Evolutionary conservation across 2,888 invertebrate genomes (phyloP), one percentile per base, ranked within the genome.

Genomic region (Drosophila dives): DNA sequence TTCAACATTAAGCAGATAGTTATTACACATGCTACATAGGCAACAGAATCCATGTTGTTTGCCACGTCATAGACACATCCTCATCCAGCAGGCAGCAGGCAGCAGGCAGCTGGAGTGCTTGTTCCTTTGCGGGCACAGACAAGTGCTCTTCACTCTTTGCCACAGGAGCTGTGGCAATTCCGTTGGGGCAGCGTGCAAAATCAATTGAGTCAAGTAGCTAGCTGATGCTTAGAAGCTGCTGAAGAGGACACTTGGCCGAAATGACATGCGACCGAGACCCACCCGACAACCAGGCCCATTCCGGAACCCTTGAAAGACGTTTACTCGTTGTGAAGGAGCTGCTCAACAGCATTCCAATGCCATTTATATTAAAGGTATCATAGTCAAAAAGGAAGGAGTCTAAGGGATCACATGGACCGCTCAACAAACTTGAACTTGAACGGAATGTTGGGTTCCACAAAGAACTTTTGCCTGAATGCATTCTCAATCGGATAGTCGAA

Each of bases 401-500:
- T 23, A 15, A 15, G 15, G 1, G 23, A 20, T 70, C 49, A 83
- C 23, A 36, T 42, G 32, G 59, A 42, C 3, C 89, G 84, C 61
- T 93, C 92, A 6, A 82, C 87, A 59, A 92, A 86, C 75, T 92
- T 92, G 50, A 94, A 93, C 77, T 90, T 91, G 54, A 94, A 83
- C 1, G 93, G 92, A 42, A 93, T 92, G 32, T 67, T 88, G 1
- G 94, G 91, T 0, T 87, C 87, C 61, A 92, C 93, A 51, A 94
- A 91, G 65, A 92, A 81, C 26, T 83, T 63, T 0, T 74, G 23
- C 38, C 78, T 81, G 61, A 92, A 92, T 0, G 92, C 91, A 54
- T 91, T 85, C 20, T 91, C 86, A 3, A 92, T 92, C n/a, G 91
- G 81, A 73, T 92, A 91, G n/a, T 93, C 90, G 86, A 93, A 94